These are phyloP conservation scores for Calliphora vicina DNA, from an alignment of 1,140 invertebrate genomes.

Conservation along the genomic window DNA sequence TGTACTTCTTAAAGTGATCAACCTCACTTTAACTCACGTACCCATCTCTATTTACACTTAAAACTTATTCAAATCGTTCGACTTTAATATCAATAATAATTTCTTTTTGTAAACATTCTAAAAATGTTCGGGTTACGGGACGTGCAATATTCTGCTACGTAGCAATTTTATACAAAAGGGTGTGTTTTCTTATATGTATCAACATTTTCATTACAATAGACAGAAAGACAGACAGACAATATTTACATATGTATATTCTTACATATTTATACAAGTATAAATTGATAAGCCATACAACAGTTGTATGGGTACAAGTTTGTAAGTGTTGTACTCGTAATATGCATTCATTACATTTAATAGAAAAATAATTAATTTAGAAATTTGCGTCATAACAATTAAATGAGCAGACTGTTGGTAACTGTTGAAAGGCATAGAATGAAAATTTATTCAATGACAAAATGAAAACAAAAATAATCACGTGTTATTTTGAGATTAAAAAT, in stretches of 20 bases:
- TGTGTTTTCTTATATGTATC: background rate
- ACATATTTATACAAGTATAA: background rate
- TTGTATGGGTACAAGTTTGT: background rate
- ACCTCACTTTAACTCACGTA: too few species aligned
- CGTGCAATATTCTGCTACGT: background rate
- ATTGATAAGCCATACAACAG: slow-evolving; percentile 2
- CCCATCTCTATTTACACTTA: too few species aligned
- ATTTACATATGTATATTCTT: too few species aligned
- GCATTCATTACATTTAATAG: slow-evolving; percentile 1
- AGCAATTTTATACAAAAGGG: background rate
- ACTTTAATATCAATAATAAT: too few species aligned
- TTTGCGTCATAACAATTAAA: slow-evolving; percentile 2
- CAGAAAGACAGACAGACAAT: too few species aligned
- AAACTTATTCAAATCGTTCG: too few species aligned
- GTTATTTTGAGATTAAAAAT: background rate
- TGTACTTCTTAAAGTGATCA: too few species aligned
- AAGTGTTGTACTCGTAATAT: background rate
- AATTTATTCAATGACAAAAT: background rate
- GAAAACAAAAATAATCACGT: background rate
- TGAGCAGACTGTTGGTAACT: background rate
- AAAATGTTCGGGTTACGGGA: background rate
- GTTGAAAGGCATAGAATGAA: background rate
- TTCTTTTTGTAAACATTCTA: too few species aligned
- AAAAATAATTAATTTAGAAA: background rate
- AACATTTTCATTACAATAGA: too few species aligned